Conservation (phyloP, 2,888 invertebrate species). For the Drosophila anomalata region DNA sequence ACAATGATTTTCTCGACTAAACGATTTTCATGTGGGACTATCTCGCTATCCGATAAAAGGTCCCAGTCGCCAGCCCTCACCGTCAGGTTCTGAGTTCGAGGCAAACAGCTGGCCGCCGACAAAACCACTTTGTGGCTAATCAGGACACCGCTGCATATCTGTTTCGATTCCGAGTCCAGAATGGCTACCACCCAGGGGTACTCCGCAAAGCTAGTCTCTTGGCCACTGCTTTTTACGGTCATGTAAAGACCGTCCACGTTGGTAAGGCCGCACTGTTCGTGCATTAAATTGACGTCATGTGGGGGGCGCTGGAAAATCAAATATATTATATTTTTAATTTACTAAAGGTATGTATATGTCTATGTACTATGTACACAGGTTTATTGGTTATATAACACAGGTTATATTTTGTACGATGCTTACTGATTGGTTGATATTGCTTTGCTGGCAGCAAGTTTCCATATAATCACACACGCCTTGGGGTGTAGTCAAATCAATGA, state of each 20-base stretch:
- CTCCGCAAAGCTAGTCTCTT: neutral
- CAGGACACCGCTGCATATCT: constrained; percentile 19
- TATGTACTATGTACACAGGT: no score
- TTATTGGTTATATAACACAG: no score
- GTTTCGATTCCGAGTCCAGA: neutral
- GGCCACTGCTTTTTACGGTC: neutral
- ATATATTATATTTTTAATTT: no score
- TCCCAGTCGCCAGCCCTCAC: constrained; percentile 53
- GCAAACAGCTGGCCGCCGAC: neutral
- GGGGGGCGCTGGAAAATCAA: neutral
- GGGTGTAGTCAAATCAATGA: no score
- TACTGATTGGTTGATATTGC: no score
- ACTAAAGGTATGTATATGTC: no score
- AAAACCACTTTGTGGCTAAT: constrained; percentile 17
- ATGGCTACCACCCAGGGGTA: constrained; percentile 29
- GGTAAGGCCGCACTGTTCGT: neutral
- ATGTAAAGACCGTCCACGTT: neutral
- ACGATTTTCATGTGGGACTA: constrained; percentile 24
- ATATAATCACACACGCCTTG: no score
- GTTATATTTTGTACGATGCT: no score
- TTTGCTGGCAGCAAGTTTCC: no score
- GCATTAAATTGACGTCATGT: neutral
- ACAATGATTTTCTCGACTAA: neutral
- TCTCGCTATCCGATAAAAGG: neutral
- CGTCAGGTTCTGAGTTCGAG: neutral